phyloP scores from a whole-genome alignment of 1,140 invertebrate genomes.

The Macrobrachium rosenbergii region DNA sequence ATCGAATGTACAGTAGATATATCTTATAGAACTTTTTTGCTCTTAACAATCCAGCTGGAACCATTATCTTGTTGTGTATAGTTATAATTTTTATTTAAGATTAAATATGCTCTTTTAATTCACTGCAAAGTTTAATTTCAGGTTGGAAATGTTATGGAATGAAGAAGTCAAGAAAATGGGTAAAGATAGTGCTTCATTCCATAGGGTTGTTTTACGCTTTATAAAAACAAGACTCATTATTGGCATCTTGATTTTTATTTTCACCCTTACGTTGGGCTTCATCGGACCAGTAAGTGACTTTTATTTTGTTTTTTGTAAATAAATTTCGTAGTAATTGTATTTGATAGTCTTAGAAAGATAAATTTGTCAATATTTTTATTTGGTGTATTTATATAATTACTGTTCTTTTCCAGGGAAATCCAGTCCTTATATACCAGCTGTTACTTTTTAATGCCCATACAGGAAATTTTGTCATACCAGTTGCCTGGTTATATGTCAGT shows the following conservation, averaged over 20 bases:
- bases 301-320: background rate
- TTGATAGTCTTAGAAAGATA: conserved; percentile 1
- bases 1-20: no score
- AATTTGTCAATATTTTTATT: background rate
- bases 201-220: conserved; percentile 74
- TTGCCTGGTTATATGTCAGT: no score
- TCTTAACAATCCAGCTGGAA: no score
- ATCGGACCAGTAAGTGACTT: conserved; percentile 75
- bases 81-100: background rate
- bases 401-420: no score
- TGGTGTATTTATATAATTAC: background rate
- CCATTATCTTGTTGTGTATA: no score
- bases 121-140: conserved; percentile 66
- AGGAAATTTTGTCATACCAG: no score
- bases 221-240: conserved; percentile 74
- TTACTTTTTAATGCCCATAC: no score
- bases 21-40: no score
- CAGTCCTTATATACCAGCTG: no score
- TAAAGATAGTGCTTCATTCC: conserved; percentile 72
- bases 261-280: conserved; percentile 76
- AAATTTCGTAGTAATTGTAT: no score
- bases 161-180: conserved; percentile 71
- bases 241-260: conserved; percentile 73
- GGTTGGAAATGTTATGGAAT: conserved; percentile 73
- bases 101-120: background rate